Evolutionary conservation across 2,888 invertebrate species (phyloP), one percentile per base, ranked within the genome.

Genomic region (Brachynemurus nebulosus): DNA sequence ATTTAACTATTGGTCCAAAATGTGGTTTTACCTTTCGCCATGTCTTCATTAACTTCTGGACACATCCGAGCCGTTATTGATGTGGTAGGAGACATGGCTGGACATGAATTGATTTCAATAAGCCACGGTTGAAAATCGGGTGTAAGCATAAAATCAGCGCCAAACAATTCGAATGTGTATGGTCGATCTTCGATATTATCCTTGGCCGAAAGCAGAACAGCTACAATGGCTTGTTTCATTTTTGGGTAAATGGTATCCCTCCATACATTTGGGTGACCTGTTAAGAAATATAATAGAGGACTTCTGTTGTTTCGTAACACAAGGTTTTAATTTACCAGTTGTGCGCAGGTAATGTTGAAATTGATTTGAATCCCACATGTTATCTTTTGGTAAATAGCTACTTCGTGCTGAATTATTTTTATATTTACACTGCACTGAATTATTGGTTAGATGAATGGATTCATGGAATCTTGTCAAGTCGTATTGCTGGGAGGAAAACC

Each of bases 41-140:
- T 73, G 65, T 93, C 92, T 54, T 86, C 78, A 14, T 91, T 63
- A 4, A 86, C 86, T 53, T 73, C 72, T 3, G 84, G 76, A 59
- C 91, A 92, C 59, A 93, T 76, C 51, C 76, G 72, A 0, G 84
- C 79, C 0, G 92, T 93, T 9, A 92, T 78, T 45, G 76, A 75
- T 0, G 92, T 92, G 19, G 86, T 89, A 17, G 79, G 71, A 48
- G 74, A 70, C 64, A 93, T 74, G 62, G 89, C 83, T 0, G 92
- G 92, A 57, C 82, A 81, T 2, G 86, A 84, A 67, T 95, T 93
- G 51, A 93, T 90, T 69, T 95, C 93, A 54, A 95, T 85, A 48
- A 93, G 66, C 82, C 90, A 91, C 0, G 91, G 90, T 48, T 78
- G 74, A 53, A 78, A 85, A 55, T 86, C 80, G 55, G 89, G 81